phyloP scores from a whole-genome alignment of 2,797 vertebrate genomes.

The Xenopus petersii region DNA sequence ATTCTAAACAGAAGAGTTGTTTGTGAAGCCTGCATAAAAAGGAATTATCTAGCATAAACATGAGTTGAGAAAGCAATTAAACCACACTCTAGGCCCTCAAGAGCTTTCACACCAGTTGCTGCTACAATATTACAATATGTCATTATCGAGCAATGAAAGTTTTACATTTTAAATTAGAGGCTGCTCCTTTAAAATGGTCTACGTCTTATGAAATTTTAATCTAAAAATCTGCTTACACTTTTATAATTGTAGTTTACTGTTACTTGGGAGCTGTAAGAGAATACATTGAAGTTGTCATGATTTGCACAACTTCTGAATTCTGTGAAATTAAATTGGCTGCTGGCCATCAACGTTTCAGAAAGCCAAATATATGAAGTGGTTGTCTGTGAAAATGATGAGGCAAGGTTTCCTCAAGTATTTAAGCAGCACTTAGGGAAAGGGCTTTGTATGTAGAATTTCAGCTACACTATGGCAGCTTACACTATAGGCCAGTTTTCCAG shows the following conservation, averaged over 20 bases:
- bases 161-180: too few relatives aligned
- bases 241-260: neutral
- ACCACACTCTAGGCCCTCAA: too few relatives aligned
- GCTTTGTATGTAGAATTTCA: too few relatives aligned
- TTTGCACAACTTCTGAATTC: constrained; percentile 12
- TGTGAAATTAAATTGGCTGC: constrained; percentile 9
- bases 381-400: constrained; percentile 21
- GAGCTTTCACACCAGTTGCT: too few relatives aligned
- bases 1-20: constrained; percentile 36
- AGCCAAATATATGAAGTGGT: constrained; percentile 11
- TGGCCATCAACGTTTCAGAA: neutral
- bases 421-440: neutral
- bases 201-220: neutral
- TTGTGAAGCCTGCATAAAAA: neutral
- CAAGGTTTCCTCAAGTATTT: neutral
- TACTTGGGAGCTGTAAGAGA: constrained; percentile 1
- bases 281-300: constrained; percentile 4
- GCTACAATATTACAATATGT: too few relatives aligned
- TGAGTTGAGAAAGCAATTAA: too few relatives aligned
- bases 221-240: neutral
- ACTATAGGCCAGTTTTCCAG: too few relatives aligned
- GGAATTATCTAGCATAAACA: too few relatives aligned
- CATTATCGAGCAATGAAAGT: too few relatives aligned
- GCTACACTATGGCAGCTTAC: too few relatives aligned
- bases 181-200: too few relatives aligned